Conservation (phyloP, 2,888 invertebrate genomes). For the Drosophila antonietae region DNA sequence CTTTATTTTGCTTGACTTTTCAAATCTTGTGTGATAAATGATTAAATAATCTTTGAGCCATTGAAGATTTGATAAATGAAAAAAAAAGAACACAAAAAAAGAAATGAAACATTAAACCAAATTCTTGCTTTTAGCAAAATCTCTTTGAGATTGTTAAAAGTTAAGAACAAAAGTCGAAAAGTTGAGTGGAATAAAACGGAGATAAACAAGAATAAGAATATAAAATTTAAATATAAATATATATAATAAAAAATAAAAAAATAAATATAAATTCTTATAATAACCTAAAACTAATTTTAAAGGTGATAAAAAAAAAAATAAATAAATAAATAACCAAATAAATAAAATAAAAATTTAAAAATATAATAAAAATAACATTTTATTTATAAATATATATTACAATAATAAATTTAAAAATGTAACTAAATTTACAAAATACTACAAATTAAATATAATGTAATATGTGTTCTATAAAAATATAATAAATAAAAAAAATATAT, state of each 20-base stretch:
- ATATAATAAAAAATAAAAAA: neutral
- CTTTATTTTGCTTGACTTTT: constrained; percentile 20
- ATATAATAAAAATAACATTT: no score
- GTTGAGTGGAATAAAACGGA: neutral
- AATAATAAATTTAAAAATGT: no score
- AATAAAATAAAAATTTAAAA: no score
- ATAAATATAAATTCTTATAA: neutral
- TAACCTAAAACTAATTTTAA: neutral
- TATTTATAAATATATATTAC: no score
- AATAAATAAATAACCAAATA: no score
- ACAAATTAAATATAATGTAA: no score
- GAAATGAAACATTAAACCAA: neutral
- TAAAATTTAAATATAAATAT: no score
- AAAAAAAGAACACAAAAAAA: neutral
- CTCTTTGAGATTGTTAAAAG: neutral
- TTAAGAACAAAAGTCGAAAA: neutral
- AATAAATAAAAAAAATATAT: neutral
- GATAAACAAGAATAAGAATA: neutral
- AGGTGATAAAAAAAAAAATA: no score
- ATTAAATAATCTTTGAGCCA: constrained; percentile 37
- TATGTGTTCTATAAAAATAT: neutral
- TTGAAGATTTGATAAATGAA: constrained; percentile 21
- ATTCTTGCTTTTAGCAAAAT: neutral
- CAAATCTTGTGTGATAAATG: constrained; percentile 44
- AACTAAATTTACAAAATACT: no score